These are phyloP conservation scores for Drosophila auraria DNA, from an alignment of 1,140 invertebrate genomes.

Conservation along the genomic window DNA sequence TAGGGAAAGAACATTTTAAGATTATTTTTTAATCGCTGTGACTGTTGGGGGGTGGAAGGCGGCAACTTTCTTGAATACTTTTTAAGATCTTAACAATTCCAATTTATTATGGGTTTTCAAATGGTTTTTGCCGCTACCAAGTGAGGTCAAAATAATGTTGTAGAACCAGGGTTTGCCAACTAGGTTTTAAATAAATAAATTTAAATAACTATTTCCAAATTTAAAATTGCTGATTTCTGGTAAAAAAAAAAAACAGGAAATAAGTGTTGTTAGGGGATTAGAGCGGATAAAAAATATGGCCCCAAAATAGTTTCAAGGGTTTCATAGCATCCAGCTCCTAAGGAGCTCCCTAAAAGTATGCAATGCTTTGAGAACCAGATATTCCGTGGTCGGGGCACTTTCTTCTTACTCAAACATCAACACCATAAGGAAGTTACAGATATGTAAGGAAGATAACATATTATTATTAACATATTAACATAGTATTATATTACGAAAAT, in stretches of 20 bases:
- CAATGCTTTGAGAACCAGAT: not conserved
- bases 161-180: not conserved
- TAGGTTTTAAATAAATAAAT: not conserved
- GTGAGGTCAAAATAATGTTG: too few relatives aligned
- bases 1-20: not conserved
- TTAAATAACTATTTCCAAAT: not conserved
- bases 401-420: not conserved
- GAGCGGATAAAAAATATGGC: not conserved
- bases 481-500: too few relatives aligned
- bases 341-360: not conserved
- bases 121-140: not conserved
- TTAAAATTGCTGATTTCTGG: too few relatives aligned
- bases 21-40: constrained; percentile 16
- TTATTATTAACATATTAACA: too few relatives aligned
- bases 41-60: not conserved
- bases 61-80: constrained; percentile 2
- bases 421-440: not conserved
- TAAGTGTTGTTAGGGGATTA: not conserved
- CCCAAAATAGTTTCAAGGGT: not conserved
- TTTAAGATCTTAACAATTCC: not conserved
- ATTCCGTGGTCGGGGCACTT: not conserved
- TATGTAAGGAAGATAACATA: too few relatives aligned
- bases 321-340: not conserved
- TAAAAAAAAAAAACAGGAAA: not conserved
- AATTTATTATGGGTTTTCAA: not conserved